Percentiles rank a stretch among this genome's conserved stretches.
These are phyloP conservation scores for Dicyrtomina minuta DNA, from an alignment of 2,888 invertebrate species.

Conservation along the genomic window DNA sequence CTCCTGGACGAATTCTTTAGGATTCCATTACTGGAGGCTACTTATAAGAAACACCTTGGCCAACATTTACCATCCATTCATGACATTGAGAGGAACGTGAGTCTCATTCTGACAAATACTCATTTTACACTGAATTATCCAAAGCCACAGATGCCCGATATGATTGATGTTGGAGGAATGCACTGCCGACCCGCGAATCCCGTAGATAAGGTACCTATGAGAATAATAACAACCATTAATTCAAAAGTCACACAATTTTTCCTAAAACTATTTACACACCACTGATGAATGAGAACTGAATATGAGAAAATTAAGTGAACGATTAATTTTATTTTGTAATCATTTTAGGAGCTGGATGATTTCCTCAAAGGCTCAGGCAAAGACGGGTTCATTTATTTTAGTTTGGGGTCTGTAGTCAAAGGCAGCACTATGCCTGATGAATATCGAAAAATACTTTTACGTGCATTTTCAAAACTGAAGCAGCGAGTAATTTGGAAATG, in stretches of 20 bases:
- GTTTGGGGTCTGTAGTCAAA: not conserved
- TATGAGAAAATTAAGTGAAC: not conserved
- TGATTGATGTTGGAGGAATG: too few relatives aligned
- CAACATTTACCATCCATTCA: too few relatives aligned
- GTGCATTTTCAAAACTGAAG: too few relatives aligned
- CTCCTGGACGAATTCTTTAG: too few relatives aligned
- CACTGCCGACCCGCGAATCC: not conserved
- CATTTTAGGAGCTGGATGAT: not conserved
- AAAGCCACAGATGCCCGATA: not conserved
- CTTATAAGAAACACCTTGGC: too few relatives aligned
- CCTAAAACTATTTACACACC: too few relatives aligned
- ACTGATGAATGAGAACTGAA: not conserved
- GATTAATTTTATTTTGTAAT: not conserved
- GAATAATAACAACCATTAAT: not conserved
- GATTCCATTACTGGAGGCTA: too few relatives aligned
- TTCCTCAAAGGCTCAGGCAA: not conserved
- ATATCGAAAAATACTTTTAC: too few relatives aligned
- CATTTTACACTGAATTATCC: constrained; percentile 1
- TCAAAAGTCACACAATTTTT: too few relatives aligned
- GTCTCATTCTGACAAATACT: not conserved
- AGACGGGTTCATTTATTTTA: too few relatives aligned
- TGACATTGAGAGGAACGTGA: not conserved
- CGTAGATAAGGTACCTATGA: not conserved
- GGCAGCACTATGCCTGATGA: not conserved
- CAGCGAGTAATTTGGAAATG: constrained; percentile 1